Evolutionary conservation across 1,140 invertebrate genomes (phyloP).

Genomic region (Diachasmimorpha longicaudata): DNA sequence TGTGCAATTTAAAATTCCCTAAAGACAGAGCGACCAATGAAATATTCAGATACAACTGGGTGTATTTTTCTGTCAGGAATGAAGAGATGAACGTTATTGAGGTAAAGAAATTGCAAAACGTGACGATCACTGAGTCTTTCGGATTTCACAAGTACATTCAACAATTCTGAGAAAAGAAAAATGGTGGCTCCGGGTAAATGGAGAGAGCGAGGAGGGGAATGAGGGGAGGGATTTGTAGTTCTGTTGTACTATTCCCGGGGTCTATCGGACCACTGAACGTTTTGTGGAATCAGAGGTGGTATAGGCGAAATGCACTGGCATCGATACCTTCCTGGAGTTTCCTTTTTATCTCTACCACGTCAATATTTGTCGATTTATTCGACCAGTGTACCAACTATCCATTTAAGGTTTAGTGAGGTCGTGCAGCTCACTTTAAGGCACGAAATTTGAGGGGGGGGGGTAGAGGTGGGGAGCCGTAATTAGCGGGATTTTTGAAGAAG

Average conservation of each 20-base stretch:
- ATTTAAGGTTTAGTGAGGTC: not conserved
- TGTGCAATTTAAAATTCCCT: not conserved
- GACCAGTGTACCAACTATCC: not conserved
- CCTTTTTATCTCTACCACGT: not conserved
- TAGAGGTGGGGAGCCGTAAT: too few species aligned
- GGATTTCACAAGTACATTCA: not conserved
- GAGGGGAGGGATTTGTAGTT: not conserved
- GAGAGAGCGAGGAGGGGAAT: not conserved
- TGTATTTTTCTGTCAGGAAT: not conserved
- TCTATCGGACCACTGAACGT: not conserved
- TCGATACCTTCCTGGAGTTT: not conserved
- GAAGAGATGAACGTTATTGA: not conserved
- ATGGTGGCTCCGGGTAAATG: not conserved
- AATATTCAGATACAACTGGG: not conserved
- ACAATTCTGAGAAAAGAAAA: not conserved
- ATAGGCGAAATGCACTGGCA: not conserved
- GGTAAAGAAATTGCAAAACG: slow-evolving; percentile 4
- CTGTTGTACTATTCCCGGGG: not conserved
- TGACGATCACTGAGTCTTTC: not conserved
- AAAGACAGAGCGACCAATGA: not conserved
- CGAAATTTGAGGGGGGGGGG: not conserved
- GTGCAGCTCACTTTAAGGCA: too few species aligned
- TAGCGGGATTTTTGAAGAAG: too few species aligned
- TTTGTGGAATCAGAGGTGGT: not conserved
- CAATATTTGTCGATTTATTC: not conserved